Base-by-base conservation (phyloP, 2,113 vertebrate species). In the Colistium nudipinnis region DNA sequence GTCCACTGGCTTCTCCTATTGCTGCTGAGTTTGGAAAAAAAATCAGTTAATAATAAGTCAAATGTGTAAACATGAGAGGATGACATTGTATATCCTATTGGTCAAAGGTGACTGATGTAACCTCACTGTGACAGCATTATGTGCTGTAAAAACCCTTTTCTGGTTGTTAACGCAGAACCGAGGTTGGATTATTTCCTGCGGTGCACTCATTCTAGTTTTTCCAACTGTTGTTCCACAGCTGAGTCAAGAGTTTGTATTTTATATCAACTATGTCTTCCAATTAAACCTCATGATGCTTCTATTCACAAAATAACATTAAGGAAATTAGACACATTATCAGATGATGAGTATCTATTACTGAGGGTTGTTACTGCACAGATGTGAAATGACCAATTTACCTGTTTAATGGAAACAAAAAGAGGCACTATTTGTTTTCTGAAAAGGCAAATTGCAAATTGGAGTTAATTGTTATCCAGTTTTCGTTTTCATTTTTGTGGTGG, bases 331-430 rank as follows among this genome's bases (percentile, higher is more conserved):
- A 52, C 59, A 84, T 89, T 85, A 82, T 69, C 20, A 49, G 60
- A 78, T 74, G 71, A 86, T 57, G 67, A 82, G 64, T 51, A 54
- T 78, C 75, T 86, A 62, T 80, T 85, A 85, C 53, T 82, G 59
- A 81, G 71, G 77, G 68, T 27, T 30, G 61, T 76, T 80, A 62
- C 63, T 62, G 54, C 43, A 59, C 66, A 78, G 48, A 78, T 85
- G 81, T 88, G 62, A 87, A 89, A 88, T 90, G 71, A 70, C 74
- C 66, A 70, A 62, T 83, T 85, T 88, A 67, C 66, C 66, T 62
- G 22, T 88, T 83, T 83, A 11, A 62, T 68, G 51, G 63, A 71
- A 78, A 81, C 79, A 80, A 80, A 48, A 65, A 60, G 52, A 81
- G 63, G 17, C 43, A 56, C 53, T 35, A 17, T 73, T 70, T 79